Percentiles rank a stretch among this genome's conserved stretches.
Conservation (phyloP, 1,140 invertebrate genomes). For the Polyergus mexicanus region DNA sequence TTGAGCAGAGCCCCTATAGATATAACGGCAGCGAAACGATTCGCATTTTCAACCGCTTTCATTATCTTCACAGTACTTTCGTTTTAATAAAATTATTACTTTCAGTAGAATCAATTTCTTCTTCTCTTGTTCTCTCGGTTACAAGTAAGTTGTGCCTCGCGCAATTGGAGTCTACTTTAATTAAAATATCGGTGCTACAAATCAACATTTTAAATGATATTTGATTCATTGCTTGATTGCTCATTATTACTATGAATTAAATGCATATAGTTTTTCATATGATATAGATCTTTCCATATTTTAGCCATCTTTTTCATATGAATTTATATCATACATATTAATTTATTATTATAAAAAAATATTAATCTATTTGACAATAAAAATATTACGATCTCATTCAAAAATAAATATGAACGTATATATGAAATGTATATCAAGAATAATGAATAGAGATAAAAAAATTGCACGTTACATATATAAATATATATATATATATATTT, state of each 20-base stretch:
- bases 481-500: background rate
- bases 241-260: background rate
- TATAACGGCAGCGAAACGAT: slow-evolving; percentile 33
- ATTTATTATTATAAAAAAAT: no score
- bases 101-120: background rate
- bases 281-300: background rate
- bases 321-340: no score
- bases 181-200: slow-evolving; percentile 26
- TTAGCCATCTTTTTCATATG: no score
- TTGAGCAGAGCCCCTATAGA: slow-evolving; percentile 1
- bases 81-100: background rate
- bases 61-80: background rate
- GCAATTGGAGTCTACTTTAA: background rate
- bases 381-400: background rate
- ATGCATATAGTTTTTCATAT: background rate
- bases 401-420: slow-evolving; percentile 3
- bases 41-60: background rate
- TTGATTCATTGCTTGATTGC: background rate
- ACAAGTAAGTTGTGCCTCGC: background rate
- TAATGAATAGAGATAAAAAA: background rate
- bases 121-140: background rate
- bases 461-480: background rate
- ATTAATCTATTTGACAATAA: background rate
- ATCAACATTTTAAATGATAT: background rate
- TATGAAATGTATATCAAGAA: slow-evolving; percentile 2